Base-by-base conservation (phyloP, 2,797 vertebrate species). In the Kryptopterus vitreolus region DNA sequence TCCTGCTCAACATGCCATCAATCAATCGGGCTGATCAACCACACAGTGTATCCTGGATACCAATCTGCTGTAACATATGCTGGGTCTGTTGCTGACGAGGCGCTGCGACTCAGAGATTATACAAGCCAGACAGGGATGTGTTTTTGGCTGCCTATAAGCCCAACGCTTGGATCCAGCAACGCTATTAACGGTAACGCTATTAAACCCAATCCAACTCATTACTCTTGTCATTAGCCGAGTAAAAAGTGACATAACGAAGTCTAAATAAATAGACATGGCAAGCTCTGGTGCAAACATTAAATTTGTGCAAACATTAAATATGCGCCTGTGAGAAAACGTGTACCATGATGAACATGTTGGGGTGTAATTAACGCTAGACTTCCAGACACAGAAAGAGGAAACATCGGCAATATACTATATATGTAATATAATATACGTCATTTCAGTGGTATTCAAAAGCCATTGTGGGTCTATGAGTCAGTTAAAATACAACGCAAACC, bases 61-160 rank as follows among this genome's bases (percentile, higher is more conserved):
- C 81, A 76, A 43, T 79, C 81, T 82, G 81, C 62, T 76, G 72
- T 63, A 63, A 76, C 81, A 83, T 79, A 83, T 79, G 77, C 71
- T 31, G 1, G 71, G 57, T 70, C 79, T 81, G 71, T 52, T 83
- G 81, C 52, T 53, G 70, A 76, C 58, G 43, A 71, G 50, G 43
- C 59, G 22, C 48, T 29, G 62, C 43, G 26, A 63, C 63, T 46
- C 18, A 55, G 74, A 78, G 72, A 46, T 48, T 35, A 55, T 72
- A n/a, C 69, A 35, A 75, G 70, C 20, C 61, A 55, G 75, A 76
- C 52, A 26, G 35, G 35, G 74, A 79, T 53, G 57, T 71, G 69
- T 57, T 72, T 2, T 55, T 73, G 22, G 3, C 38, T 57, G 53
- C 31, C 38, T 18, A 38, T 38, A 22, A 72, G 15, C 70, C 35